Conservation (phyloP, 1,140 invertebrate genomes). For the Eulimnadia texana region DNA sequence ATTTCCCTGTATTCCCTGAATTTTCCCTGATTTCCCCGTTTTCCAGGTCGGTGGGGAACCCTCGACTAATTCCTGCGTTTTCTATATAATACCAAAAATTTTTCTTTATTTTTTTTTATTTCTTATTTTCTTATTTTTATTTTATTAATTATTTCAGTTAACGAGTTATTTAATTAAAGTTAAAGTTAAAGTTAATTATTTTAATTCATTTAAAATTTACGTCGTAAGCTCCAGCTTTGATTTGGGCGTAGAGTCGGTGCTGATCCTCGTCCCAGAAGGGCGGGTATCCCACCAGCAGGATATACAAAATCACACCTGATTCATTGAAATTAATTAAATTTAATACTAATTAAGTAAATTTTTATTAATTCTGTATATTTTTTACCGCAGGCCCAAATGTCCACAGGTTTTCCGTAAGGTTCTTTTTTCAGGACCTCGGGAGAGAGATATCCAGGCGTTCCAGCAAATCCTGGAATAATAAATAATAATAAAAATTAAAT, state of each 20-base stretch:
- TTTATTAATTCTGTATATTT: neutral
- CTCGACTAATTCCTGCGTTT: too few species aligned
- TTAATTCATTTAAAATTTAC: conserved; percentile 33
- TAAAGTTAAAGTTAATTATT: neutral
- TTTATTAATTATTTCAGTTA: too few species aligned
- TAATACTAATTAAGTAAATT: neutral
- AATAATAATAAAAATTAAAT: neutral
- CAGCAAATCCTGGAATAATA: conserved; percentile 79
- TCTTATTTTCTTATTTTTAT: too few species aligned
- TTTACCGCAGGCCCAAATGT: conserved; percentile 97
- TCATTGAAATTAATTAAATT: neutral
- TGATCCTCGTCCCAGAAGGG: conserved; percentile 99
- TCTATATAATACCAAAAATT: too few species aligned
- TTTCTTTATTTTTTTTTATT: too few species aligned
- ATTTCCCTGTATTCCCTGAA: too few species aligned
- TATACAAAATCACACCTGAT: conserved; percentile 96
- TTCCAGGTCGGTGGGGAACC: too few species aligned
- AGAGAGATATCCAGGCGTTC: conserved; percentile 96
- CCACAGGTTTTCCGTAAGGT: conserved; percentile 98
- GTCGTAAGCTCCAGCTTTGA: conserved; percentile 98
- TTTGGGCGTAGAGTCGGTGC: conserved; percentile 95
- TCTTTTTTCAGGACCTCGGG: conserved; percentile 99
- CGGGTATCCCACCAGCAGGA: conserved; percentile 97
- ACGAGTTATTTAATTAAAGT: neutral
- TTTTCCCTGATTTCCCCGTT: too few species aligned